Evolutionary conservation across 2,888 invertebrate species (phyloP), one percentile per base, ranked within the genome.

Genomic region (Sthenelais limicola): DNA sequence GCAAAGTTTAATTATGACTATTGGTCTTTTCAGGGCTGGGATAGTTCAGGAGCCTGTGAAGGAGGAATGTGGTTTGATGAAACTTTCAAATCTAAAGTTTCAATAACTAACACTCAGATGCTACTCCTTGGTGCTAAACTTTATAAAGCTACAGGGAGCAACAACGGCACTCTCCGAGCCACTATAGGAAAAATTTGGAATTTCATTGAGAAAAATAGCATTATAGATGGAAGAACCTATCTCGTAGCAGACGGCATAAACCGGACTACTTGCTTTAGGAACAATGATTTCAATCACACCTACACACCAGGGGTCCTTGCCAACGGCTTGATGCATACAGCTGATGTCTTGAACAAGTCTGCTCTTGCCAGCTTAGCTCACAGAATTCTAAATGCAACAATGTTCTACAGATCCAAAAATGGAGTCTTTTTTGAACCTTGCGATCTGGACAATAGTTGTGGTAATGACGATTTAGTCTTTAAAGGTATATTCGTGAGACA

Each of bases 11-110:
- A n/a, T n/a, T n/a, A n/a, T n/a, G n/a, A n/a, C 18, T 43, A 12
- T 43, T 43, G 9, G 43, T 43, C 30, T 3, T 26, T 54, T 54
- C 54, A 54, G 54, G 81, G 80, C 5, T 81, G 81, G 81, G 80
- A 81, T 49, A 28, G 43, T 0, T 72, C 49, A 15, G 72, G 73
- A 2, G 71, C 30, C 18, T 82, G 81, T 62, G 67, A 69, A 5
- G 80, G 81, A 9, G 81, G 81, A 5, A 74, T 82, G 48, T 82
- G 75, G 75, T 81, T 80, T 51, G 80, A 81, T 67, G 58, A 71
- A 33, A 9, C 7, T 9, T 72, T 76, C 43, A 69, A 54, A 26
- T 74, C 77, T 9, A 81, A 81, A 69, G 78, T 77, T 30, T 79
- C 80, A 0, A 80, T 81, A 18, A 80, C 80, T 1, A 80, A 81